These are phyloP conservation scores for Catocala fraxini DNA, from an alignment of 2,888 invertebrate species.

Conservation along the genomic window DNA sequence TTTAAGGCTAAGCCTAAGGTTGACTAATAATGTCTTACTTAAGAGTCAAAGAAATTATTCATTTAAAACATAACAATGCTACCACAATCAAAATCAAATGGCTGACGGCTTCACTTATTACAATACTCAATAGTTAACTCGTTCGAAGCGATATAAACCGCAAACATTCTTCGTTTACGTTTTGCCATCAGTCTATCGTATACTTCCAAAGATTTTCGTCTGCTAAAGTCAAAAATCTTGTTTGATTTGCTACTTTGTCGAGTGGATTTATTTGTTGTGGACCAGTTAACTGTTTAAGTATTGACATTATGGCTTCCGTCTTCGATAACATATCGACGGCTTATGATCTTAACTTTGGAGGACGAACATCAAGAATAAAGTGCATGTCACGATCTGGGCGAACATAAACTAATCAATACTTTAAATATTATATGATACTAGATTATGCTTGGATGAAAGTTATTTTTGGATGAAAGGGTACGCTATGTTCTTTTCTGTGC, in stretches of 20 bases:
- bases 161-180: conserved; percentile 2
- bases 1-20: too few species aligned
- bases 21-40: too few species aligned
- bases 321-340: conserved; percentile 7
- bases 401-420: conserved; percentile 5
- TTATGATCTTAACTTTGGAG: conserved; percentile 9
- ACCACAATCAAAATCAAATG: too few species aligned
- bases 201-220: neutral
- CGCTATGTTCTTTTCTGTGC: too few species aligned
- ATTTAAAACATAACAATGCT: too few species aligned
- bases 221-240: conserved; percentile 1
- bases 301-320: conserved; percentile 6
- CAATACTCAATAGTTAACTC: too few species aligned
- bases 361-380: conserved; percentile 5
- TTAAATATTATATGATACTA: neutral
- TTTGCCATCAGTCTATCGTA: conserved; percentile 2
- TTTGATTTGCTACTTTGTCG: conserved; percentile 12
- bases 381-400: neutral
- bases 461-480: too few species aligned
- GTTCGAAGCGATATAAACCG: too few species aligned
- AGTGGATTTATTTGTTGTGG: conserved; percentile 6
- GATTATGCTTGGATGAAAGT: too few species aligned
- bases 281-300: conserved; percentile 2
- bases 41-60: too few species aligned
- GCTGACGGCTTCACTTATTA: too few species aligned